Conservation (phyloP, 2,888 invertebrate genomes). For the Morinoia aosen region DNA sequence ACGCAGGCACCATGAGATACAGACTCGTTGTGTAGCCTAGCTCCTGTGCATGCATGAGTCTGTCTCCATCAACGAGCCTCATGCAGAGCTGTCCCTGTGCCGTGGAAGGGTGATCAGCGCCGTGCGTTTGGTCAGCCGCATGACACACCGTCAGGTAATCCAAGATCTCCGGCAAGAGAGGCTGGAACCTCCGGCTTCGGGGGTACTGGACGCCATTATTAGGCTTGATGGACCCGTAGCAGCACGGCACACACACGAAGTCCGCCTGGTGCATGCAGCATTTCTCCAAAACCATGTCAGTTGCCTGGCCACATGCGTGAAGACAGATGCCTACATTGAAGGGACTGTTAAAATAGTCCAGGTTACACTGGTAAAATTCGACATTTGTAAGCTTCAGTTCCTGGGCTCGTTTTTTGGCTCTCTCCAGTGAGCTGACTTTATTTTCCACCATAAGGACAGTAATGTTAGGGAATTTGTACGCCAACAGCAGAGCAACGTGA, state of each 20-base stretch:
- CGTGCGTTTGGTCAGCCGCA: slow-evolving; percentile 92
- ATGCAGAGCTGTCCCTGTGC: slow-evolving; percentile 87
- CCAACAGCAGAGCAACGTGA: slow-evolving; percentile 89
- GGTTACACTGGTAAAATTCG: slow-evolving; percentile 86
- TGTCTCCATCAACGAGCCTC: slow-evolving; percentile 89
- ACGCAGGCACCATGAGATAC: slow-evolving; percentile 82
- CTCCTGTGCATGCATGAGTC: slow-evolving; percentile 82
- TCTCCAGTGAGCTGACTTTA: slow-evolving; percentile 85
- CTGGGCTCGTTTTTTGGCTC: slow-evolving; percentile 81
- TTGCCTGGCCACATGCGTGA: slow-evolving; percentile 95
- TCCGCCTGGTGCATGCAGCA: slow-evolving; percentile 83
- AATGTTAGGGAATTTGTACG: slow-evolving; percentile 83
- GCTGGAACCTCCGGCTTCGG: slow-evolving; percentile 76
- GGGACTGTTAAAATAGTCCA: slow-evolving; percentile 85
- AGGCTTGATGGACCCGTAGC: slow-evolving; percentile 89
- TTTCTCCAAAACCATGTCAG: slow-evolving; percentile 89
- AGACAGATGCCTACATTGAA: slow-evolving; percentile 89
- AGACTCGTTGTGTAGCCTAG: slow-evolving; percentile 83
- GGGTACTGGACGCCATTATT: slow-evolving; percentile 88
- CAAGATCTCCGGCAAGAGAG: slow-evolving; percentile 70
- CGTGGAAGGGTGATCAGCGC: slow-evolving; percentile 79
- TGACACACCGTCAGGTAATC: slow-evolving; percentile 88
- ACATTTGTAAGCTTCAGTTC: slow-evolving; percentile 81
- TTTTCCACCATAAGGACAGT: slow-evolving; percentile 89
- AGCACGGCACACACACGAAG: slow-evolving; percentile 93